These are phyloP conservation scores for Melitaea cinxia DNA, from an alignment of 1,140 invertebrate genomes.

Conservation along the genomic window DNA sequence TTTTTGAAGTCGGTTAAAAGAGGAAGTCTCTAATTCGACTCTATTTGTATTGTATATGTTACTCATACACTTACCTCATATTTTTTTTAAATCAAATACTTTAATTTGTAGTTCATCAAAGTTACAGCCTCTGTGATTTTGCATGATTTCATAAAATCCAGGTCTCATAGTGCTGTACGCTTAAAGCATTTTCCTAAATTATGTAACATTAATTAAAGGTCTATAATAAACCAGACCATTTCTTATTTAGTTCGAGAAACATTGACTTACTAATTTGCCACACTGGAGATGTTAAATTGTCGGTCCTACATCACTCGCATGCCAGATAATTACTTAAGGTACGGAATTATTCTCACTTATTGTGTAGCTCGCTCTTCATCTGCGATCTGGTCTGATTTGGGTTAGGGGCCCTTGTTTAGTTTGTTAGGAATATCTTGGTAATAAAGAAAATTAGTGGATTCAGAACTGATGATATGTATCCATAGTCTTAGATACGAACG, in stretches of 20 bases:
- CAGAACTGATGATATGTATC: too few species aligned
- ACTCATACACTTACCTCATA: too few species aligned
- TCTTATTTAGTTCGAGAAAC: not conserved
- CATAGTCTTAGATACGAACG: too few species aligned
- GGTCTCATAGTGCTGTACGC: too few species aligned
- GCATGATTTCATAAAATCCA: too few species aligned
- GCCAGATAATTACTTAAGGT: not conserved
- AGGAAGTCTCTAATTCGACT: too few species aligned
- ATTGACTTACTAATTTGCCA: not conserved
- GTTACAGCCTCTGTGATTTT: too few species aligned
- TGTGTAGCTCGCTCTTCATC: not conserved
- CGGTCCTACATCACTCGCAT: slow-evolving; percentile 6
- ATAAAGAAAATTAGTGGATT: too few species aligned
- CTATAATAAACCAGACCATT: not conserved
- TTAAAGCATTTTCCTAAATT: not conserved
- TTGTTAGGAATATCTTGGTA: not conserved
- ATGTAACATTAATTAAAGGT: not conserved
- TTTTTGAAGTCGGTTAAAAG: too few species aligned
- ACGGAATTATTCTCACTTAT: not conserved
- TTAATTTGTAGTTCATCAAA: too few species aligned
- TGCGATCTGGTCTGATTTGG: not conserved
- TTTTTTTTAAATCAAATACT: too few species aligned
- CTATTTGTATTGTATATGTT: too few species aligned
- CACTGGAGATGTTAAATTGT: slow-evolving; percentile 1
- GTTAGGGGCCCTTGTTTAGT: not conserved